Percentiles rank a stretch among this genome's conserved stretches.
Conservation (phyloP, 2,113 vertebrate species). For the Sylvia atricapilla region DNA sequence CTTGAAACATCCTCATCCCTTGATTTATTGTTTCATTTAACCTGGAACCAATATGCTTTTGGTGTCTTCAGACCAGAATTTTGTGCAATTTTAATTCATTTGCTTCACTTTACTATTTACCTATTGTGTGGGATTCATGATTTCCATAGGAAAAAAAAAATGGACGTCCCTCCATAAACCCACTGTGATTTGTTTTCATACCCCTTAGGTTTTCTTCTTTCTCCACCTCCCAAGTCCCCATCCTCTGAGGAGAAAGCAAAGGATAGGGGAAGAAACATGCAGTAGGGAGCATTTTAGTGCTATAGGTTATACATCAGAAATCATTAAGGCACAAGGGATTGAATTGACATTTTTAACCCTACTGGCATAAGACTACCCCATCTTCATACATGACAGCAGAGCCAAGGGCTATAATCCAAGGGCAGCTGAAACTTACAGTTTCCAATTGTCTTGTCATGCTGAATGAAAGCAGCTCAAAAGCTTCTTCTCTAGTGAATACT, state of each 20-base stretch:
- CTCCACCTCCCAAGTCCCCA: neutral
- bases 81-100: neutral
- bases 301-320: neutral
- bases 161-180: neutral
- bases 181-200: neutral
- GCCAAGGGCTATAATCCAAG: neutral
- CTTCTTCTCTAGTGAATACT: neutral
- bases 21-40: neutral
- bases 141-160: neutral
- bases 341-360: neutral
- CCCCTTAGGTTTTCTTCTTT: neutral
- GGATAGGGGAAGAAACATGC: neutral
- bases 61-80: neutral
- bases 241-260: neutral
- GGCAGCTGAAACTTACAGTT: neutral
- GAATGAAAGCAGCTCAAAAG: neutral
- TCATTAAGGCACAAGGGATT: neutral
- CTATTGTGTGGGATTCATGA: neutral
- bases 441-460: neutral
- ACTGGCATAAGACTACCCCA: neutral
- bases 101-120: neutral
- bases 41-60: neutral
- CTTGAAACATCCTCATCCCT: neutral
- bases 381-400: neutral
- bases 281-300: neutral